Conservation (phyloP, 2,888 invertebrate genomes). For the Xylota segnis region DNA sequence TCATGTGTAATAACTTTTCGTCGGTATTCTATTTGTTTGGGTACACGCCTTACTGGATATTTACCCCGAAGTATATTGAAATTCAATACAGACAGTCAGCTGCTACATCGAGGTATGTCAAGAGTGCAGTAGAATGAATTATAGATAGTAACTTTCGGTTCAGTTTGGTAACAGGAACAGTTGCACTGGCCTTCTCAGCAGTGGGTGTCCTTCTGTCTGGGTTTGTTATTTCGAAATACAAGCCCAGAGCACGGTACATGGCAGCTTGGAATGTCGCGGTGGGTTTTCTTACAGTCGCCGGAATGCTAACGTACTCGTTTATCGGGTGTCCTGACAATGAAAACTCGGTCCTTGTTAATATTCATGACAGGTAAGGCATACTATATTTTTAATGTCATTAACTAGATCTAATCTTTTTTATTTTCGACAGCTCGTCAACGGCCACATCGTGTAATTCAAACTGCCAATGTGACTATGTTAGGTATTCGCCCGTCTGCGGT, state of each 20-base stretch:
- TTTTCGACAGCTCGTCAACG: slow-evolving; percentile 54
- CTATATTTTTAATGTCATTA: neutral
- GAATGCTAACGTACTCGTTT: slow-evolving; percentile 88
- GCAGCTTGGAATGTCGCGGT: slow-evolving; percentile 90
- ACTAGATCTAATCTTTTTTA: neutral
- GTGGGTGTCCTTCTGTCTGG: slow-evolving; percentile 89
- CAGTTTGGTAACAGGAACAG: slow-evolving; percentile 90
- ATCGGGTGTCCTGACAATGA: slow-evolving; percentile 88
- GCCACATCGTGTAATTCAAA: slow-evolving; percentile 86
- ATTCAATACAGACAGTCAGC: slow-evolving; percentile 92
- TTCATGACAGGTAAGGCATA: slow-evolving; percentile 79
- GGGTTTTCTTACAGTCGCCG: slow-evolving; percentile 87
- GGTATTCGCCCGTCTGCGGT: slow-evolving; percentile 90
- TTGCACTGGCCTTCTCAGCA: slow-evolving; percentile 89
- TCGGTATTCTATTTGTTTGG: slow-evolving; percentile 90
- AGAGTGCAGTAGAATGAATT: neutral
- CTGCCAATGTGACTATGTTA: slow-evolving; percentile 89
- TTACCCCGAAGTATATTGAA: slow-evolving; percentile 93
- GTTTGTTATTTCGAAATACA: slow-evolving; percentile 88
- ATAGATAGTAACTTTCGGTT: slow-evolving; percentile 30
- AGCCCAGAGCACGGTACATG: slow-evolving; percentile 88
- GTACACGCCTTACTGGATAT: slow-evolving; percentile 91
- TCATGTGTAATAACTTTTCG: slow-evolving; percentile 90
- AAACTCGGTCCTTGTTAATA: slow-evolving; percentile 84
- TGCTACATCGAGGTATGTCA: slow-evolving; percentile 86